Conservation (phyloP, 2,888 invertebrate genomes). For the Dichetophora obliterata region DNA sequence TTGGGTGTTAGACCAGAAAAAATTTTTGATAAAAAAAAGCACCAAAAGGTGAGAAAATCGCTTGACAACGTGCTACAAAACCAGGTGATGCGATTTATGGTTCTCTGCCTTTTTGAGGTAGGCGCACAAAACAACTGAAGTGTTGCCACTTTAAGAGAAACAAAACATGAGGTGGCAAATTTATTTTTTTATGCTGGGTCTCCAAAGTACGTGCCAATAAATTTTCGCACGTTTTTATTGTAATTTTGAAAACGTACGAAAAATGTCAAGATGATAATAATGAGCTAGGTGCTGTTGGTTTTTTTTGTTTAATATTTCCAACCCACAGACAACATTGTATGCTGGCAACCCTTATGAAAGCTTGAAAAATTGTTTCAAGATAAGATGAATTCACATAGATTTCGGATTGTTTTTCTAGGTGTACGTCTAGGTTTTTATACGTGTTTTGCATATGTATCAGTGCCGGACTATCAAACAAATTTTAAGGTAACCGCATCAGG, state of each 20-base stretch:
- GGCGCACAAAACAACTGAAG: background rate
- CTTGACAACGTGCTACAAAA: constrained; percentile 30
- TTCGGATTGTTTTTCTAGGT: constrained; percentile 50
- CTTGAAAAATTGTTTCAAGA: constrained; percentile 60
- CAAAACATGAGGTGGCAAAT: constrained; percentile 33
- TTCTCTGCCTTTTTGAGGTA: background rate
- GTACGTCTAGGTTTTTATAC: too few relatives aligned
- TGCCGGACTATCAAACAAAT: too few relatives aligned
- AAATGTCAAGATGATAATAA: constrained; percentile 60
- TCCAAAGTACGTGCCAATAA: constrained; percentile 59
- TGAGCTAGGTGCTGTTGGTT: constrained; percentile 47
- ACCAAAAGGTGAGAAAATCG: constrained; percentile 27
- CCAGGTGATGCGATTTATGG: constrained; percentile 35
- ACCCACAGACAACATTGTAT: background rate
- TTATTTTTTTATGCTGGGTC: background rate
- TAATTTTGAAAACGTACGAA: constrained; percentile 58
- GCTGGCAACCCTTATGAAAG: constrained; percentile 42
- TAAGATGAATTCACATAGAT: constrained; percentile 56
- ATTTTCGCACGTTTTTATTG: constrained; percentile 69
- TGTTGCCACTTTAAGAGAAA: background rate
- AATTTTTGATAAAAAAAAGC: constrained; percentile 36
- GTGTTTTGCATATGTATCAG: constrained; percentile 51
- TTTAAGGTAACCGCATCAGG: too few relatives aligned
- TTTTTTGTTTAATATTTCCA: background rate
- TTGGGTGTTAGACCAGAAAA: constrained; percentile 26